These are phyloP conservation scores for Tragelaphus strepsiceros DNA, from an alignment of 2,113 vertebrate genomes.

Conservation along the genomic window DNA sequence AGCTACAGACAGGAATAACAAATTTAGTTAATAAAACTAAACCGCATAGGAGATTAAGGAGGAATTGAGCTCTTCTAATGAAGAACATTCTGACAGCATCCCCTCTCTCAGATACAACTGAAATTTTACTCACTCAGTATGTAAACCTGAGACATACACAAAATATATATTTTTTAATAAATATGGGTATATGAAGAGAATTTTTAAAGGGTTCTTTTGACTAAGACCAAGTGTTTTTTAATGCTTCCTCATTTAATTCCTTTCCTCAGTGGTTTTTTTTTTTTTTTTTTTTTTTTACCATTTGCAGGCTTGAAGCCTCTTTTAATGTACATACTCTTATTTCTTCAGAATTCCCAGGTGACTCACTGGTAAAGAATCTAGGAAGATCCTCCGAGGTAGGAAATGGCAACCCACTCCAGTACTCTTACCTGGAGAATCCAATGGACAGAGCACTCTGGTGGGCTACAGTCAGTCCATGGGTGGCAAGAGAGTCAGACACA, in stretches of 20 bases:
- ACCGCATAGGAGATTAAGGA: neutral
- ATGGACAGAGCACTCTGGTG: neutral
- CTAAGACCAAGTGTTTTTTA: neutral
- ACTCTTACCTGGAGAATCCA: neutral
- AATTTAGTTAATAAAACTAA: neutral
- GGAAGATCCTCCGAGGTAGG: neutral
- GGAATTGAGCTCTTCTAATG: neutral
- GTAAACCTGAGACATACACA: neutral
- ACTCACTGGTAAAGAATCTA: neutral
- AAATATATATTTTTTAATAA: neutral
- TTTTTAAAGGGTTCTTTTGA: neutral
- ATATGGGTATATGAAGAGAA: neutral
- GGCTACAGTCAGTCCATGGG: neutral
- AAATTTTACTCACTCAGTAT: neutral
- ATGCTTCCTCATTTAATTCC: neutral
- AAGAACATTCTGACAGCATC: neutral
- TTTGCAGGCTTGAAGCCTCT: neutral
- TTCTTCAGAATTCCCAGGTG: neutral
- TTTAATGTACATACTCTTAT: neutral
- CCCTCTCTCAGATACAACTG: neutral
- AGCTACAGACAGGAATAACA: neutral
- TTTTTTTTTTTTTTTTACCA: accelerated
- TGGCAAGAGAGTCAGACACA: neutral
- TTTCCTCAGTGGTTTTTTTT: accelerated
- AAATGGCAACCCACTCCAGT: neutral